Percentiles rank a stretch among this genome's conserved stretches.
These are phyloP conservation scores for Myotis myotis DNA, from an alignment of 2,797 vertebrate species.

Conservation along the genomic window DNA sequence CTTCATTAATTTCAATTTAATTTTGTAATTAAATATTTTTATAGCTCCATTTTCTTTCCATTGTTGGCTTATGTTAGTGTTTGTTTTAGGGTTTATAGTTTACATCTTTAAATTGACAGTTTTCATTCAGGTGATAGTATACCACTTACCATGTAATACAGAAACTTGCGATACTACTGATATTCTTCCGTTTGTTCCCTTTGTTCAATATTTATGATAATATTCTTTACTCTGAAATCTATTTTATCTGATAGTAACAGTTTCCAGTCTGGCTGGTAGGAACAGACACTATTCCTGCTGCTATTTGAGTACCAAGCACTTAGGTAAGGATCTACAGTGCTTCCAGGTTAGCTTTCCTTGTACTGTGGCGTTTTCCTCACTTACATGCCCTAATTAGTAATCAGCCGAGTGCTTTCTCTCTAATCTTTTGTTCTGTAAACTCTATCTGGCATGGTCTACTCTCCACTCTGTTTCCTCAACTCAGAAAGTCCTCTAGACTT, in stretches of 20 bases:
- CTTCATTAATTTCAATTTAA: neutral
- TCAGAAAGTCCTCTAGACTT: neutral
- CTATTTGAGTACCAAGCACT: neutral
- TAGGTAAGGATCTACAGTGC: neutral
- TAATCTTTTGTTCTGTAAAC: neutral
- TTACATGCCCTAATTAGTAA: neutral
- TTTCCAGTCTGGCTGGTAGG: neutral
- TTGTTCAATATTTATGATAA: neutral
- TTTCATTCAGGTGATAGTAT: neutral
- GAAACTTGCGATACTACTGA: neutral
- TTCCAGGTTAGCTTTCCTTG: neutral
- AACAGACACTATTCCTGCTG: neutral
- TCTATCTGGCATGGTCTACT: neutral
- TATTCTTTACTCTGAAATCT: too few relatives aligned
- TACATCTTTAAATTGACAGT: neutral
- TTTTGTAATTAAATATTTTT: neutral
- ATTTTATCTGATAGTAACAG: neutral
- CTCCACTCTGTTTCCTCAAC: neutral
- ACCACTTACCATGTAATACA: neutral
- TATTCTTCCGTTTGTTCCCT: neutral
- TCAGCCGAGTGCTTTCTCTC: neutral
- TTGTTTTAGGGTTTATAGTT: conserved; percentile 2
- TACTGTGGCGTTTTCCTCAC: neutral
- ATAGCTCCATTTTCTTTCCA: neutral
- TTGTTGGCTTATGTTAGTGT: neutral